These are phyloP conservation scores for Thecocarcelia acutangulata DNA, from an alignment of 2,888 invertebrate species.

Conservation along the genomic window DNA sequence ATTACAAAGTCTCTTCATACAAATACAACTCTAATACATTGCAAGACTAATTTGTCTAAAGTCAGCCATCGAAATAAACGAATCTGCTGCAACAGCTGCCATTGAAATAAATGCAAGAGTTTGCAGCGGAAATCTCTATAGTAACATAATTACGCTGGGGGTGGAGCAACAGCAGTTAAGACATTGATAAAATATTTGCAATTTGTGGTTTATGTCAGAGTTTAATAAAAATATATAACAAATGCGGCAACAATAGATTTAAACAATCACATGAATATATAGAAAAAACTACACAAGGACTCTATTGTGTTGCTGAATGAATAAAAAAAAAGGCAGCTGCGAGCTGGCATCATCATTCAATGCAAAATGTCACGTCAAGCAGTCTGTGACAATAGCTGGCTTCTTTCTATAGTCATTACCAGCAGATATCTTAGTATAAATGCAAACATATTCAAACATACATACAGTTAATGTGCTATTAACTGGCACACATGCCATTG, in stretches of 20 bases:
- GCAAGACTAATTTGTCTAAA: no score
- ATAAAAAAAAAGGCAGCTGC: neutral
- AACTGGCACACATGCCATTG: conserved; percentile 8
- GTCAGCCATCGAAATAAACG: neutral
- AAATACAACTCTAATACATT: no score
- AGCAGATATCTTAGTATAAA: neutral
- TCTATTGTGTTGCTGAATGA: neutral
- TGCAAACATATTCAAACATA: neutral
- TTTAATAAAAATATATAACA: conserved; percentile 48
- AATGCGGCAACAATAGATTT: conserved; percentile 22
- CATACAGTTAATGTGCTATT: no score
- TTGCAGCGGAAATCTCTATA: conserved; percentile 32
- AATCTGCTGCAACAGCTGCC: neutral
- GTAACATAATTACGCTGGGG: neutral
- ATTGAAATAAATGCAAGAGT: neutral
- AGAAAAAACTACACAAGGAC: neutral
- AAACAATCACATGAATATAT: neutral
- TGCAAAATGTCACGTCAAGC: conserved; percentile 30
- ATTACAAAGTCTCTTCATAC: no score
- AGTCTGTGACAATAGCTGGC: conserved; percentile 4
- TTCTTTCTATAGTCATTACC: conserved; percentile 5
- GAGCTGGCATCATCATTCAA: neutral
- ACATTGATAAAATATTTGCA: conserved; percentile 64
- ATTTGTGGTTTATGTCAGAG: conserved; percentile 54
- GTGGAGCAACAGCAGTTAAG: conserved; percentile 24